These are phyloP conservation scores for Drepana arcuata DNA, from an alignment of 1,140 invertebrate genomes.

Conservation along the genomic window DNA sequence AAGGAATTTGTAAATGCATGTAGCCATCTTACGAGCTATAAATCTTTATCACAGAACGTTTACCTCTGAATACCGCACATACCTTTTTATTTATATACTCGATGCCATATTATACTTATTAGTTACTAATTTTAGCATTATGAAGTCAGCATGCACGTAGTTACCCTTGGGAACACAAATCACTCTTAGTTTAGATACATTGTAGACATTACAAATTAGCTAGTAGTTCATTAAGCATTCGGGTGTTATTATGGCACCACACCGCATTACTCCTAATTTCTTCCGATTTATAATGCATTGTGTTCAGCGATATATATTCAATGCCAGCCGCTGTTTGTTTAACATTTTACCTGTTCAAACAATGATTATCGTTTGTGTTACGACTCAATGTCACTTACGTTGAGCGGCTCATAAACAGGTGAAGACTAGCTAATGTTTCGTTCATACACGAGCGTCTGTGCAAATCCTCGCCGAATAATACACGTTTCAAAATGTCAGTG, in stretches of 20 bases:
- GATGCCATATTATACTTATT: constrained; percentile 27
- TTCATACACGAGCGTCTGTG: constrained; percentile 1
- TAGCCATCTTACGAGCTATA: neutral
- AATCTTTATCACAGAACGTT: constrained; percentile 16
- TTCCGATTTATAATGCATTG: constrained; percentile 20
- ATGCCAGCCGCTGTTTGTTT: constrained; percentile 32
- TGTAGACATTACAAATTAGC: constrained; percentile 34
- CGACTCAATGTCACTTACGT: constrained; percentile 20
- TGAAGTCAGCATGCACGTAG: constrained; percentile 55
- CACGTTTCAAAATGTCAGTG: neutral
- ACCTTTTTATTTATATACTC: constrained; percentile 36
- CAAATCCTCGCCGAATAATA: neutral
- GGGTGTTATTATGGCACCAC: constrained; percentile 19
- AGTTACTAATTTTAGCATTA: constrained; percentile 44
- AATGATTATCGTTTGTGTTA: constrained; percentile 3
- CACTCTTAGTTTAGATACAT: constrained; percentile 35
- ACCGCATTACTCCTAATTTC: constrained; percentile 13
- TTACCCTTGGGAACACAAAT: constrained; percentile 35
- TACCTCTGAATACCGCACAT: constrained; percentile 25
- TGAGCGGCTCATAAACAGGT: too few species aligned
- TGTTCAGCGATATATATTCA: constrained; percentile 20
- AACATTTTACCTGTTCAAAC: constrained; percentile 17
- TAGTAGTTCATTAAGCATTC: constrained; percentile 12
- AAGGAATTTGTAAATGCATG: neutral
- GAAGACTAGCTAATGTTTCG: constrained; percentile 9